Evolutionary conservation across 37 sponge, comb jelly and placozoan genomes (phyloP).

Genomic region (Hexactinellida sp.): DNA sequence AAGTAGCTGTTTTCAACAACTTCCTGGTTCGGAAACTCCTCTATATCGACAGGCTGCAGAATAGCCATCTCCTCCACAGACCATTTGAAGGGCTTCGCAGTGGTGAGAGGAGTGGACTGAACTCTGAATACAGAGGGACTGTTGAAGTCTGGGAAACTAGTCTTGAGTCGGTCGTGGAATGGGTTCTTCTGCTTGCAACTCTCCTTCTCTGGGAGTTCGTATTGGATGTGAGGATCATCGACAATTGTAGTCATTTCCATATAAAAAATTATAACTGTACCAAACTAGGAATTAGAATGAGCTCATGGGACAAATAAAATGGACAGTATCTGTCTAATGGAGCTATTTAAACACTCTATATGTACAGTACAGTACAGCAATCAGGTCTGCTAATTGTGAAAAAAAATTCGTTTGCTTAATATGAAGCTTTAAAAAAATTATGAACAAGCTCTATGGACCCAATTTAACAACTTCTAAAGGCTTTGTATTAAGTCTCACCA

Average conservation of each 20-base stretch:
- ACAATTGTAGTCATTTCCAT: background rate
- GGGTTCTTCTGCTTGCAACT: background rate
- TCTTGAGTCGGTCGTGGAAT: background rate
- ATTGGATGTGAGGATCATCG: background rate
- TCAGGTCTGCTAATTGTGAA: too few relatives aligned
- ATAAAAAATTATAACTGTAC: too few relatives aligned
- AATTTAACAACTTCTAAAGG: too few relatives aligned
- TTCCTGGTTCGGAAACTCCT: background rate
- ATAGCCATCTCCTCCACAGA: background rate
- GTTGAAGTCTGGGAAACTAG: constrained; percentile 9
- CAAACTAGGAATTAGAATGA: too few relatives aligned
- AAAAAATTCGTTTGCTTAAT: too few relatives aligned
- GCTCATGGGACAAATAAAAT: too few relatives aligned
- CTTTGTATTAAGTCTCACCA: too few relatives aligned
- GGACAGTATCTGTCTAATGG: too few relatives aligned
- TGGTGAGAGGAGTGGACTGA: background rate
- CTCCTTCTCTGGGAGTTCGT: background rate
- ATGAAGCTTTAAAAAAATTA: too few relatives aligned
- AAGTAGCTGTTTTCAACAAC: background rate
- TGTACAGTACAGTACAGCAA: too few relatives aligned
- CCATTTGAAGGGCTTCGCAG: background rate
- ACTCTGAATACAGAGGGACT: background rate
- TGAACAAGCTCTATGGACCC: too few relatives aligned
- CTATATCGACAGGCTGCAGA: background rate
- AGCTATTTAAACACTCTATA: too few relatives aligned